Base-by-base conservation (phyloP, 2,113 vertebrate genomes). In the Grammomys surdaster region DNA sequence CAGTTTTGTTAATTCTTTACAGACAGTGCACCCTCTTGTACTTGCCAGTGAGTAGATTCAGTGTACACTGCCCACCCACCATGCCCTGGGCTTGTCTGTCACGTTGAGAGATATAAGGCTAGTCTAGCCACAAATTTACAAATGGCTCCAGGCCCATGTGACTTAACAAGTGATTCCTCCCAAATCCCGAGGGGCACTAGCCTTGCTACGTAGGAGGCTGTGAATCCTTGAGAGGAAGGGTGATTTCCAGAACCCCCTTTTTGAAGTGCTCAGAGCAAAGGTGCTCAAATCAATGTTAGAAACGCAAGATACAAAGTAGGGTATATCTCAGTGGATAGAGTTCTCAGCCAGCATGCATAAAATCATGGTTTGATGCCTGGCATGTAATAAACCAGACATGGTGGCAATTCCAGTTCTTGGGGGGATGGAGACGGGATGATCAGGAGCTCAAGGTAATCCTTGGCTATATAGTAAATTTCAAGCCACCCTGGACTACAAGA, bases 241-340 rank as follows among this genome's bases (percentile, higher is more conserved):
- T 7, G 7, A 13, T n/a, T 51, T 58, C 70, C 12, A 48, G 10
- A 46, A n/a, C 43, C 51, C 51, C 70, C 63, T 33, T 69, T 28
- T 7, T 12, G 26, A 84, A 60, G 14, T 14, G 1, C 9, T 2
- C 28, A 33, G 28, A n/a, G 65, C 16, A 48, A 2, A 0, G 0
- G n/a, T 7, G 31, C 7, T 13, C 22, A 77, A 75, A 33, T 36
- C 77, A 60, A 28, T 0, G 65, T 33, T 13, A 28, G 7, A 40
- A 33, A 43, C 16, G 7, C 67, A 40, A 73, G 56, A 24, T 7
- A 12, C 17, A 48, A 54, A 10, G 46, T 4, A 7, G 20, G 13
- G 26, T 16, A 36, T 5, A 12, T 69, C 69, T 73, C 48, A 19
- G 48, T 28, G 33, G 67, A 69, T 28, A 72, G 86, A 40, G 36